Conservation (phyloP, 1,140 invertebrate genomes). For the Babylonia areolata region DNA sequence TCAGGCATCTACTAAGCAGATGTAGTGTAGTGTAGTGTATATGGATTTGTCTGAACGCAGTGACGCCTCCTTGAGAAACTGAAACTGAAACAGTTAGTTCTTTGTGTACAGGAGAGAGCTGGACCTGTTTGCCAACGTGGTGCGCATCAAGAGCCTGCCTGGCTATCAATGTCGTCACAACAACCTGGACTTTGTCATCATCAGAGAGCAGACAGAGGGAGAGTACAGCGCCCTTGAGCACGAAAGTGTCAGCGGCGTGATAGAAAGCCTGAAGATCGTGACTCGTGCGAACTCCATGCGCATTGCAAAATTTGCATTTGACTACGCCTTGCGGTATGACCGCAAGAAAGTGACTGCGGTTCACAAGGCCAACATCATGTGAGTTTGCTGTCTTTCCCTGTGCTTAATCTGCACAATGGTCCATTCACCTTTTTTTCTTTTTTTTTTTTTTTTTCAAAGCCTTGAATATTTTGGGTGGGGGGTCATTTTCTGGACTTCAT, state of each 20-base stretch:
- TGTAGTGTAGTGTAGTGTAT: too few species aligned
- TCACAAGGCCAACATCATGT: conserved; percentile 99
- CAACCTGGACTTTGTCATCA: conserved; percentile 97
- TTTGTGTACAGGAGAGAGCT: conserved; percentile 81
- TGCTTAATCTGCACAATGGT: too few species aligned
- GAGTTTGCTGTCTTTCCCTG: conserved; percentile 35
- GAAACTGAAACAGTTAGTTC: too few species aligned
- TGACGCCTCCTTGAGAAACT: too few species aligned
- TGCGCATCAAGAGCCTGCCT: conserved; percentile 94
- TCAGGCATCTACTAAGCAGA: too few species aligned
- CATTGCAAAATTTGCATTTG: conserved; percentile 99
- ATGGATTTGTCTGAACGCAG: too few species aligned
- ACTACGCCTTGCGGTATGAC: conserved; percentile 96
- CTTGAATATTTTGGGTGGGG: too few species aligned
- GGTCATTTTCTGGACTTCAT: too few species aligned
- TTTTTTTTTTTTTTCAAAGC: too few species aligned
- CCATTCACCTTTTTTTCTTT: too few species aligned
- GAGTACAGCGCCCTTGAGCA: conserved; percentile 99
- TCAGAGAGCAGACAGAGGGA: conserved; percentile 98
- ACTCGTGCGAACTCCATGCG: conserved; percentile 93
- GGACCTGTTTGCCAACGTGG: conserved; percentile 98
- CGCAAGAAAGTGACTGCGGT: conserved; percentile 87
- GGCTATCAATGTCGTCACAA: conserved; percentile 93
- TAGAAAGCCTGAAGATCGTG: conserved; percentile 99
- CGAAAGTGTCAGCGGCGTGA: conserved; percentile 93